phyloP scores from a whole-genome alignment of 2,113 vertebrate genomes.

The Herpailurus yagouaroundi region DNA sequence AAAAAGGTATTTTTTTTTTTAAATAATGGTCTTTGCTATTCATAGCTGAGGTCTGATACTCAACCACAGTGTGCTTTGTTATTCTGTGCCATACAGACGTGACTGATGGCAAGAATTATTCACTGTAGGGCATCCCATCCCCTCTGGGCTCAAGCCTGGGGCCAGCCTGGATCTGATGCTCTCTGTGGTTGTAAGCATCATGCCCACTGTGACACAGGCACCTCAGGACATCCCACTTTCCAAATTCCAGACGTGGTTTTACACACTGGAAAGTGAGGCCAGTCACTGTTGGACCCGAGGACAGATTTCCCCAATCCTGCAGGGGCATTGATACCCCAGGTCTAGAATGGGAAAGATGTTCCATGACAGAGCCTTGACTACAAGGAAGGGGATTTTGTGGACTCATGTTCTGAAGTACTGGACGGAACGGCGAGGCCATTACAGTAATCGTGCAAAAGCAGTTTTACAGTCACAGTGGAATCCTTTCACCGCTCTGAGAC shows the following conservation, averaged over 20 bases:
- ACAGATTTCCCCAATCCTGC: background rate
- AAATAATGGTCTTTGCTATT: background rate
- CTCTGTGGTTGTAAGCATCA: background rate
- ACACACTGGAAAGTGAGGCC: background rate
- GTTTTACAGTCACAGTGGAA: background rate
- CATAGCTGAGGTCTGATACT: background rate
- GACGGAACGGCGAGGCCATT: too few species aligned
- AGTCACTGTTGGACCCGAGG: background rate
- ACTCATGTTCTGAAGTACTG: background rate
- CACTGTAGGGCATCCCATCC: background rate
- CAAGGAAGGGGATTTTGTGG: background rate
- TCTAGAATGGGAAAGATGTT: background rate
- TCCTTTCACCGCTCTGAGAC: background rate
- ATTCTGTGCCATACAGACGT: background rate
- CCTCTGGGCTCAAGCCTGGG: background rate
- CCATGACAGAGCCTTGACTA: background rate
- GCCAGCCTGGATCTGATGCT: fast-evolving
- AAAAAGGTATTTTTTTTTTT: background rate
- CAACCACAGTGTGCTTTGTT: background rate
- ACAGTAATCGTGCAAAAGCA: background rate
- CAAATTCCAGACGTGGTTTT: background rate
- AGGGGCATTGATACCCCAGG: background rate
- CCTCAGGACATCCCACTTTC: background rate
- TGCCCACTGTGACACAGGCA: background rate
- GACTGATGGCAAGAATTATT: background rate